phyloP scores from a whole-genome alignment of 2,113 vertebrate genomes.

The Mesitornis unicolor region DNA sequence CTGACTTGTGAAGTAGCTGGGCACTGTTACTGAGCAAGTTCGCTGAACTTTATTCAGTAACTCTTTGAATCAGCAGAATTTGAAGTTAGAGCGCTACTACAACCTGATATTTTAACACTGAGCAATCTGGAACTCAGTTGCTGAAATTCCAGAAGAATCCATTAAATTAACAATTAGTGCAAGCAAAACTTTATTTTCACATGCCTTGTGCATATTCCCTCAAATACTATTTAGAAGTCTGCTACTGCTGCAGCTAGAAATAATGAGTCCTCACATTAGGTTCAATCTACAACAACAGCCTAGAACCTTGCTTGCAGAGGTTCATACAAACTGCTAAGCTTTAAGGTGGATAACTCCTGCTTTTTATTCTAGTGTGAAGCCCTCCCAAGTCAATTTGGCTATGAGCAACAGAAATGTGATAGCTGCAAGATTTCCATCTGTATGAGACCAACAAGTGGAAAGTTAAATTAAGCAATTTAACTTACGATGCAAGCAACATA shows the following conservation, averaged over 20 bases:
- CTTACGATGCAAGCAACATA: conserved; percentile 97
- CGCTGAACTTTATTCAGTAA: neutral
- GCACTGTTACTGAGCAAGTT: neutral
- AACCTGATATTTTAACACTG: neutral
- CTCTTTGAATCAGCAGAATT: neutral
- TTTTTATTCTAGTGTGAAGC: neutral
- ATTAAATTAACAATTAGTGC: neutral
- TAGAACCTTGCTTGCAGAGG: neutral
- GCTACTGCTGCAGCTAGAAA: neutral
- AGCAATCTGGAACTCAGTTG: neutral
- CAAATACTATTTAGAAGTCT: neutral
- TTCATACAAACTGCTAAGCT: neutral
- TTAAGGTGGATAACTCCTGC: neutral
- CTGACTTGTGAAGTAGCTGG: neutral
- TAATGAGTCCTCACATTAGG: neutral
- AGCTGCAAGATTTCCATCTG: neutral
- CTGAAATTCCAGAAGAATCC: neutral
- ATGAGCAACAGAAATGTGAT: neutral
- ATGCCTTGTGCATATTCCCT: neutral
- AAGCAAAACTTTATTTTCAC: neutral
- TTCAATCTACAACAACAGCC: neutral
- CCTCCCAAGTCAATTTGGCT: accelerated
- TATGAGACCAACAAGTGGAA: neutral
- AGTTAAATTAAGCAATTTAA: conserved; percentile 1
- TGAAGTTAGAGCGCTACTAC: neutral